Evolutionary conservation across 2,113 vertebrate genomes (phyloP).

Genomic region (Myocastor coypus): DNA sequence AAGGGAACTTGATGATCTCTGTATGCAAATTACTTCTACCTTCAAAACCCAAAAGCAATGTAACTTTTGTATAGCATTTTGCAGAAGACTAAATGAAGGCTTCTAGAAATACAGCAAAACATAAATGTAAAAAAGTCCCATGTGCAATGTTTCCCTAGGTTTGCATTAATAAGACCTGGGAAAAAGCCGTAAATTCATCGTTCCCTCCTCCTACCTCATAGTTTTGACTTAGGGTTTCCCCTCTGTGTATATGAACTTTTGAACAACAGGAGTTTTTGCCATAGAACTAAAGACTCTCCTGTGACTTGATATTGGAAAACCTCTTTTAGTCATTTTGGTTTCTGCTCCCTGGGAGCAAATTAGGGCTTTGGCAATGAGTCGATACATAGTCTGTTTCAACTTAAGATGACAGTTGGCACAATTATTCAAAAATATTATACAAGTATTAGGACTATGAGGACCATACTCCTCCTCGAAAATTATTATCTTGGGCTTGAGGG

Average conservation of each 20-base stretch:
- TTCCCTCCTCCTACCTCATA: neutral
- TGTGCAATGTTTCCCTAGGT: neutral
- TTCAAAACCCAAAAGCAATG: slow-evolving; percentile 25
- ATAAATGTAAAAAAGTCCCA: slow-evolving; percentile 37
- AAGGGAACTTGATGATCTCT: slow-evolving; percentile 41
- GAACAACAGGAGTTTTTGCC: slow-evolving; percentile 56
- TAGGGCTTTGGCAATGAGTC: slow-evolving; percentile 16
- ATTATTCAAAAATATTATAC: slow-evolving; percentile 47
- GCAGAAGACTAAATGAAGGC: neutral
- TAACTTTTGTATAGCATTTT: slow-evolving; percentile 48
- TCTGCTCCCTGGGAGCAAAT: slow-evolving; percentile 43
- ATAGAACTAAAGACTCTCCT: slow-evolving; percentile 55
- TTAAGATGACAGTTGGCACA: slow-evolving; percentile 19
- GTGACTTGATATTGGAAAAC: slow-evolving; percentile 39
- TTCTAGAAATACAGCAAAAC: slow-evolving; percentile 53
- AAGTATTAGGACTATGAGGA: neutral
- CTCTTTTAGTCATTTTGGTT: slow-evolving; percentile 40
- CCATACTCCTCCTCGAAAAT: neutral
- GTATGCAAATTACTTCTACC: slow-evolving; percentile 22
- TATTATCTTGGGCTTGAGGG: neutral
- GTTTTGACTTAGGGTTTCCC: slow-evolving; percentile 59
- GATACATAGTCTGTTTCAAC: slow-evolving; percentile 24
- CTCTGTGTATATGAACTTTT: slow-evolving; percentile 50
- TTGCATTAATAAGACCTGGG: slow-evolving; percentile 42
- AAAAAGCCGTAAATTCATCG: slow-evolving; percentile 18